phyloP scores from a whole-genome alignment of 2,888 invertebrate genomes.

The Clitarchus hookeri region DNA sequence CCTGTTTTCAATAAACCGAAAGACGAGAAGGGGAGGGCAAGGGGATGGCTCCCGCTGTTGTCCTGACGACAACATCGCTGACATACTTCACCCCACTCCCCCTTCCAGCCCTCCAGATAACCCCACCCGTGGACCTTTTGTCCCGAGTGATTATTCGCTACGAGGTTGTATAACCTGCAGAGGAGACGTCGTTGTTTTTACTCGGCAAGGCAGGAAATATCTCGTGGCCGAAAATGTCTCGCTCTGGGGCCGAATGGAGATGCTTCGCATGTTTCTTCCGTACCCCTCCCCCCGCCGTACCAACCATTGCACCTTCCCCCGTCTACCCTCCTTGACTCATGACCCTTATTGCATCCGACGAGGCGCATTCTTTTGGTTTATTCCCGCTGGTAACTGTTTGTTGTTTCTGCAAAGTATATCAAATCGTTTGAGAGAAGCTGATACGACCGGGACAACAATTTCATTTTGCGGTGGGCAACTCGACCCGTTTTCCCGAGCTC shows the following conservation, averaged over 20 bases:
- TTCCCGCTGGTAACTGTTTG: not conserved
- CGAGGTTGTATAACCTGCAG: not conserved
- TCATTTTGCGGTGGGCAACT: not conserved
- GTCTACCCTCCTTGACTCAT: not conserved
- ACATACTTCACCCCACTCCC: slow-evolving; percentile 23
- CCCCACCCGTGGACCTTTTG: not conserved
- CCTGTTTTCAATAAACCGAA: slow-evolving; percentile 36
- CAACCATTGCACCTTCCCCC: not conserved
- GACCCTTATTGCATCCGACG: not conserved
- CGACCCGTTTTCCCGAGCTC: no score
- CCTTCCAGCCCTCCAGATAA: no score
- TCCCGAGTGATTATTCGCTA: not conserved
- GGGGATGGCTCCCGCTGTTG: slow-evolving; percentile 15
- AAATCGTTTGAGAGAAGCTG: not conserved
- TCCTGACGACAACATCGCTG: slow-evolving; percentile 27
- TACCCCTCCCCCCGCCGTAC: not conserved
- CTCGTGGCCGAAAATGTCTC: slow-evolving; percentile 5
- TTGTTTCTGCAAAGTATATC: not conserved
- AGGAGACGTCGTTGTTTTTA: not conserved
- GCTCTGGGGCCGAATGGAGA: slow-evolving; percentile 26
- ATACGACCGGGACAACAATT: not conserved
- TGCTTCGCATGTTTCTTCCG: slow-evolving; percentile 2
- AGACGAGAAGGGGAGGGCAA: slow-evolving; percentile 15
- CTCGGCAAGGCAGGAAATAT: not conserved
- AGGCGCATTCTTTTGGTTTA: not conserved